Conservation (phyloP, 2,797 vertebrate genomes). For the Lepilemur septentrionalis region DNA sequence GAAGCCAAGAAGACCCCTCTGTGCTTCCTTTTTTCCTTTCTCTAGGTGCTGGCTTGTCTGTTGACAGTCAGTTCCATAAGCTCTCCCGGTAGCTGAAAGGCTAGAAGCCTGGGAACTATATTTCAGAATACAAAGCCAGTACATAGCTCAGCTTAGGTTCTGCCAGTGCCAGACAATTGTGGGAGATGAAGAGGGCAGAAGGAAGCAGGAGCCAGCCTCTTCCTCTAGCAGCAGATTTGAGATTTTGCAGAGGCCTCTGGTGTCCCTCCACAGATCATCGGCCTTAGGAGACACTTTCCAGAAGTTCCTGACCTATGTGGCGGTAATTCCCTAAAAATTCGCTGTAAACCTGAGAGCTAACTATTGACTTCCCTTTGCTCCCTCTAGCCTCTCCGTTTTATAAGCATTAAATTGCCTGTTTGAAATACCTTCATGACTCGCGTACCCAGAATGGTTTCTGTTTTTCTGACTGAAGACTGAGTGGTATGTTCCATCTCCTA, state of each 20-base stretch:
- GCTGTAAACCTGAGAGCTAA: neutral
- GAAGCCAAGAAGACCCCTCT: neutral
- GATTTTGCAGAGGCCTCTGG: neutral
- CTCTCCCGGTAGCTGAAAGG: neutral
- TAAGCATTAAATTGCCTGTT: neutral
- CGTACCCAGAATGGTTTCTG: neutral
- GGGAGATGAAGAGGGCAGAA: neutral
- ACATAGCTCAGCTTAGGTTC: neutral
- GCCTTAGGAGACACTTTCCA: neutral
- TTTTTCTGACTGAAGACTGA: neutral
- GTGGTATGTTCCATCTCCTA: neutral
- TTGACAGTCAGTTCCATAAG: neutral
- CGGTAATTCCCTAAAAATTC: neutral
- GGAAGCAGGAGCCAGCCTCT: neutral
- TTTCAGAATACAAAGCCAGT: neutral
- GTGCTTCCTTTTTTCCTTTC: neutral
- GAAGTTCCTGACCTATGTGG: neutral
- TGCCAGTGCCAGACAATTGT: neutral
- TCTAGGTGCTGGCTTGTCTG: neutral
- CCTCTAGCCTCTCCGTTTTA: neutral
- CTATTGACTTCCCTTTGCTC: neutral
- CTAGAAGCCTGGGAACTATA: neutral
- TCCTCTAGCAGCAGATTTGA: neutral
- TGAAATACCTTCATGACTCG: slow-evolving; percentile 9
- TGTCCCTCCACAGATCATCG: neutral